These are phyloP conservation scores for Tetraodon nigroviridis DNA, from an alignment of 2,113 vertebrate species.

Conservation along the genomic window DNA sequence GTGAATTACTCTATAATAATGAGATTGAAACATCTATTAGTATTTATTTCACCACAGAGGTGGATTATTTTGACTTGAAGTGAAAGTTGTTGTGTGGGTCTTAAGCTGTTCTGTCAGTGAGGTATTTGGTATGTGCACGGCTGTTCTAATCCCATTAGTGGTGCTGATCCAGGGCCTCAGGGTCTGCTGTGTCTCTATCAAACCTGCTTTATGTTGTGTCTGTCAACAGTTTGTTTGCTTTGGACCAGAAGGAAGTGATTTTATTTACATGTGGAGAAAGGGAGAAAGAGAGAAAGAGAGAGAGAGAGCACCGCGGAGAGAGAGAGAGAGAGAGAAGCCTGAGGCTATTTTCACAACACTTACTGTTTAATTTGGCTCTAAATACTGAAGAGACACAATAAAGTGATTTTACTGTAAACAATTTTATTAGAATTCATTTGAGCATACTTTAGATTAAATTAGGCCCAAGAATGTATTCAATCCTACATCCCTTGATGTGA, in stretches of 20 bases:
- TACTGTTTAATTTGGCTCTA: constrained; percentile 5
- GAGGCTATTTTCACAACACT: constrained; percentile 3
- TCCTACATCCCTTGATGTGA: neutral
- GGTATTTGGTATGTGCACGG: constrained; percentile 26
- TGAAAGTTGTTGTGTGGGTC: constrained; percentile 11
- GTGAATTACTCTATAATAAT: neutral
- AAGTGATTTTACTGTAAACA: too few species aligned
- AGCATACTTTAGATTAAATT: neutral
- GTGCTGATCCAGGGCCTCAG: constrained; percentile 40
- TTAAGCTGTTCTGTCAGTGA: neutral
- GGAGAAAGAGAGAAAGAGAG: constrained; percentile 7
- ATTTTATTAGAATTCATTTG: too few species aligned
- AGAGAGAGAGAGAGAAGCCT: constrained; percentile 8
- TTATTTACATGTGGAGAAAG: constrained; percentile 16
- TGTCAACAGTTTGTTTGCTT: constrained; percentile 21
- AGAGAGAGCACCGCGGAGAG: constrained; percentile 3
- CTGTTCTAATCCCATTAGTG: constrained; percentile 54
- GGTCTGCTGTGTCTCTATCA: constrained; percentile 53
- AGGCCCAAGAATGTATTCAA: too few species aligned
- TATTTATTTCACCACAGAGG: constrained; percentile 7
- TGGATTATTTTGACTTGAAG: constrained; percentile 8
- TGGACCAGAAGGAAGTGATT: constrained; percentile 35
- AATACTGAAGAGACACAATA: too few species aligned
- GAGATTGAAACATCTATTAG: neutral
- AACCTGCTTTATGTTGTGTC: constrained; percentile 39